These are phyloP conservation scores for Harpegnathos saltator DNA, from an alignment of 1,140 invertebrate species.

Conservation along the genomic window DNA sequence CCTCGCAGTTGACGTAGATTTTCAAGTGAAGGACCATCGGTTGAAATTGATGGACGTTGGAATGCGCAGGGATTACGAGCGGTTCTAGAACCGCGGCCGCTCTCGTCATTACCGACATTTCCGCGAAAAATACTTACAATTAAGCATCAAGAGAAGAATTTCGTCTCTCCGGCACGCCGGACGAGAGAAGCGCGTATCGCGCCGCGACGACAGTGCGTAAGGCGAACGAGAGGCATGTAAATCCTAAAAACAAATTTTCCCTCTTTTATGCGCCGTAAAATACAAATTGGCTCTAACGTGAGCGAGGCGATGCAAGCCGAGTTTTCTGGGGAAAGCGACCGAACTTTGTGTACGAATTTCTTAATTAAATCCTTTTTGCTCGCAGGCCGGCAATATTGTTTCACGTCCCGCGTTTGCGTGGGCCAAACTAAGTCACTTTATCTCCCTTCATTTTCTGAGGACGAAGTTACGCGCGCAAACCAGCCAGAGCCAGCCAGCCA, in stretches of 20 bases:
- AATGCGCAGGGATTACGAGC: no score
- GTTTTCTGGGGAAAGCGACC: slow-evolving; percentile 18
- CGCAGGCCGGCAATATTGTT: slow-evolving; percentile 9
- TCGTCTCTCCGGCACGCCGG: no score
- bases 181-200: background rate
- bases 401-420: slow-evolving; percentile 36
- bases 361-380: slow-evolving; percentile 47
- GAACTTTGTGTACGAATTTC: slow-evolving; percentile 47
- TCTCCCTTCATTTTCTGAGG: slow-evolving; percentile 9
- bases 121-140: no score
- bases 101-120: no score
- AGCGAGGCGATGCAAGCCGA: background rate
- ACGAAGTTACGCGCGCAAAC: slow-evolving; percentile 16
- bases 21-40: no score
- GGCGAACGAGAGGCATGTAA: background rate
- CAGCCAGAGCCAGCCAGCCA: no score
- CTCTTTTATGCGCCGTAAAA: slow-evolving; percentile 13
- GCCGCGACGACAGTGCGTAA: background rate
- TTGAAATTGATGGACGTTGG: no score
- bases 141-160: no score
- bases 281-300: slow-evolving; percentile 33
- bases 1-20: no score
- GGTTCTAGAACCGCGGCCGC: no score
- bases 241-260: slow-evolving; percentile 21
- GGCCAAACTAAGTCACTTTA: slow-evolving; percentile 2